Conservation (phyloP, 2,888 invertebrate species). For the Limnephilus lunatus region DNA sequence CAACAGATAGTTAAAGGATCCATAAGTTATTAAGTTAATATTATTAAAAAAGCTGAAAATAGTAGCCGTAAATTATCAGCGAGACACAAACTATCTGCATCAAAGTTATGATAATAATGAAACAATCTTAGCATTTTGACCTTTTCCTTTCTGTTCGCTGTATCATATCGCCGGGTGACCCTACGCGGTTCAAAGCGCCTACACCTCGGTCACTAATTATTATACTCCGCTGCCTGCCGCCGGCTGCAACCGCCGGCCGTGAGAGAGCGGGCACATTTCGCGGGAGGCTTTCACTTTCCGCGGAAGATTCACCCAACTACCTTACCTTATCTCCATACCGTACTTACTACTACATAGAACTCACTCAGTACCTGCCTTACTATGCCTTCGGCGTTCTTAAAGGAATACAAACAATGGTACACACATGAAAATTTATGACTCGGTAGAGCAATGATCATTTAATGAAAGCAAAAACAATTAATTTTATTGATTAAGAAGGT, state of each 20-base stretch:
- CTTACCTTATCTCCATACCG: not conserved
- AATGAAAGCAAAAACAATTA: too few relatives aligned
- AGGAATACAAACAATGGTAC: not conserved
- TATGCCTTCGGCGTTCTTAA: not conserved
- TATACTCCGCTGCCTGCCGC: not conserved
- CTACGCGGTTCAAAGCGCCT: slow-evolving; percentile 10
- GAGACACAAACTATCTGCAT: not conserved
- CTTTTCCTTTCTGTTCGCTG: not conserved
- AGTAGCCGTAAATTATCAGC: not conserved
- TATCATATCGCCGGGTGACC: slow-evolving; percentile 16
- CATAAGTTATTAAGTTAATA: too few relatives aligned
- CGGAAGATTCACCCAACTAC: slow-evolving; percentile 37
- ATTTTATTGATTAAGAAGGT: too few relatives aligned
- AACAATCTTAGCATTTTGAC: not conserved
- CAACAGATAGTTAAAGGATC: too few relatives aligned
- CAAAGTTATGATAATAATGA: not conserved
- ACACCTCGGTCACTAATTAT: slow-evolving; percentile 49
- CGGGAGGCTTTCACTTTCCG: slow-evolving; percentile 39
- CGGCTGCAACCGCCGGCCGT: slow-evolving; percentile 41
- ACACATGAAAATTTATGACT: not conserved
- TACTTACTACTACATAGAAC: not conserved
- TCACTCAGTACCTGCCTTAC: not conserved
- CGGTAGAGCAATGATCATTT: not conserved
- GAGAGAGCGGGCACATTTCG: slow-evolving; percentile 56
- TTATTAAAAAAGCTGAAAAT: too few relatives aligned